phyloP scores from a whole-genome alignment of 2,113 vertebrate species.

The Bothrops jararaca region DNA sequence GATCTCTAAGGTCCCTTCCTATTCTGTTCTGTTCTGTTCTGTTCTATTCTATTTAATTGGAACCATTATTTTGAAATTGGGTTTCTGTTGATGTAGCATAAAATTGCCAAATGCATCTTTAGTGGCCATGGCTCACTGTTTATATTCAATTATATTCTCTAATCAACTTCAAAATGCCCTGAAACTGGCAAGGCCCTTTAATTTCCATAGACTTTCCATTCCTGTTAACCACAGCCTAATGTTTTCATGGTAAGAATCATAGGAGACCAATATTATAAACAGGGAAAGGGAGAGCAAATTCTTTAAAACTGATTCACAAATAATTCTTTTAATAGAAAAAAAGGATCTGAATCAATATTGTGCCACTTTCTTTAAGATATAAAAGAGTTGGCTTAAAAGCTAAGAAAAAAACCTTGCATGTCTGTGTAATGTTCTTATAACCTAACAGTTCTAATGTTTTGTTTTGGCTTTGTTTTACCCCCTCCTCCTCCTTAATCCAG shows the following conservation, averaged over 20 bases:
- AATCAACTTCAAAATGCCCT: neutral
- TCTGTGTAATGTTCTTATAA: constrained; percentile 69
- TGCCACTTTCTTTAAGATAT: constrained; percentile 52
- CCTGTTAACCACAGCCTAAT: neutral
- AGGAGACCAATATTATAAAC: constrained; percentile 10
- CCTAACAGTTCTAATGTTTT: constrained; percentile 64
- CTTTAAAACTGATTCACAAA: constrained; percentile 49
- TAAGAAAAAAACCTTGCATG: constrained; percentile 65
- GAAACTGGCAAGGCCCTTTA: neutral
- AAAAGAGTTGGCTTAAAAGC: constrained; percentile 61
- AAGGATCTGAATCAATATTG: neutral
- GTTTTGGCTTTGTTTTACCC: neutral
- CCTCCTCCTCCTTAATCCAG: constrained; percentile 64
- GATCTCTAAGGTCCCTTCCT: neutral
- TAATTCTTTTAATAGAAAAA: constrained; percentile 6
- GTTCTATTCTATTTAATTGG: neutral
- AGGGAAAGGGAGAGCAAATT: constrained; percentile 22
- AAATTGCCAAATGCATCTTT: neutral
- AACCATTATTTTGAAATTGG: neutral
- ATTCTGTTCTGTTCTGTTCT: too few relatives aligned
- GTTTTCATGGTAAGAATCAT: constrained; percentile 30
- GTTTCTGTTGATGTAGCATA: neutral
- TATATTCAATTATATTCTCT: neutral
- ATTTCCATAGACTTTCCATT: constrained; percentile 7
- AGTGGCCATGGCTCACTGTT: neutral